Evolutionary conservation across 2,888 invertebrate genomes (phyloP), one percentile per base, ranked within the genome.

Genomic region (Sphaeridia pumilis): DNA sequence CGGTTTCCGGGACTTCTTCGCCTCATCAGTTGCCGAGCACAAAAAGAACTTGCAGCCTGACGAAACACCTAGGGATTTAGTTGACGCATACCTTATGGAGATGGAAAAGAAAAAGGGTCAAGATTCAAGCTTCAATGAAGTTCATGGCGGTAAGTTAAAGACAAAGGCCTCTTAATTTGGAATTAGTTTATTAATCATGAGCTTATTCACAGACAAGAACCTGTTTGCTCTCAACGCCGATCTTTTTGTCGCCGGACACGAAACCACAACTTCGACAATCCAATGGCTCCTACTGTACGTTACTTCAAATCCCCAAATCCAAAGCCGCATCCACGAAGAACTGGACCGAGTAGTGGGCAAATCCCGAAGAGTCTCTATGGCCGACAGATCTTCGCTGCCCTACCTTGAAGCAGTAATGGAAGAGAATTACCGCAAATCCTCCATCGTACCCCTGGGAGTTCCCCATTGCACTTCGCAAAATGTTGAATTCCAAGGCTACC

Each of bases 241-340:
- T 42, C 47, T 62, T 17, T 62, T 62, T 45, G 41, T 58, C 21
- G 62, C 59, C 31, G 62, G 62, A 28, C 54, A 53, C 31, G 59
- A 58, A 20, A 61, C 61, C 7, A 58, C 58, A 0, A 49, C 52
- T 4, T 56, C 57, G 1, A 59, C 59, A 14, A 46, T 61, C 1
- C 46, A 44, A 7, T 61, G 58, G 59, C 38, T 52, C 4, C 36
- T 58, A 14, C 48, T 60, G 2, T 54, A 46, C 26, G 21, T 61
- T 25, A 26, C 45, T 14, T 58, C 48, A n/a, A 45, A 57, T 44
- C 57, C 54, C 1, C 38, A 54, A 31, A 49, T 57, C 31, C 62
- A 62, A 44, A 54, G 41, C 41, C 58, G 58, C 41, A 42, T 59
- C 1, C 59, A 59, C 10, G 49, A 45, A 1, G 62, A 62, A 46